Percentiles rank a stretch among this genome's conserved stretches.
Evolutionary conservation across 2,113 vertebrate species (phyloP).

Genomic region (Caranx ignobilis): DNA sequence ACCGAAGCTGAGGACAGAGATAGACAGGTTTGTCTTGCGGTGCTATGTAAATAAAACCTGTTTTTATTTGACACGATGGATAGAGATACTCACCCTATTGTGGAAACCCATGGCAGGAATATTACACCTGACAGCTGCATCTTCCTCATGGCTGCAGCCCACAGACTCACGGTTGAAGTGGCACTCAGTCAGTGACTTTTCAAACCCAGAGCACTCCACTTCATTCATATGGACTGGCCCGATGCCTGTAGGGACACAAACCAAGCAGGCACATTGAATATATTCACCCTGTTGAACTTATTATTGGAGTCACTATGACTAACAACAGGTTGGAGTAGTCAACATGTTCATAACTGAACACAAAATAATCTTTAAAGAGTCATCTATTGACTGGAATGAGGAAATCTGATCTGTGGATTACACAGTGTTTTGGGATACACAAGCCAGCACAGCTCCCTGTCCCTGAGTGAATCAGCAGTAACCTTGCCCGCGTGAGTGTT

Average conservation of each 20-base stretch:
- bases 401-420: conserved; percentile 20
- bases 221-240: conserved; percentile 95
- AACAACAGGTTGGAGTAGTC: not conserved
- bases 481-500: not conserved
- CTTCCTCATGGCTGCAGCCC: conserved; percentile 94
- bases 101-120: conserved; percentile 95
- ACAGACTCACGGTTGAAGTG: conserved; percentile 88
- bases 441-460: not conserved
- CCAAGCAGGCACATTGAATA: not conserved
- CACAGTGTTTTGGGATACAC: conserved; percentile 13
- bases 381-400: conserved; percentile 9
- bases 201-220: conserved; percentile 91
- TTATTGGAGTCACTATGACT: not conserved
- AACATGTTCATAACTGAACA: not conserved
- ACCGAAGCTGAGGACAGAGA: conserved; percentile 86
- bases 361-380: not conserved
- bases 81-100: conserved; percentile 86
- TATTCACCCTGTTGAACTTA: not conserved
- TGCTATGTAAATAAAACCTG: not conserved
- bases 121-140: conserved; percentile 91
- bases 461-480: conserved; percentile 17
- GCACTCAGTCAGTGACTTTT: conserved; percentile 95
- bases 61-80: not conserved
- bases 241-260: conserved; percentile 84
- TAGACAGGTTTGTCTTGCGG: not conserved